phyloP scores from a whole-genome alignment of 1,140 invertebrate species.

The Aphis craccivora region DNA sequence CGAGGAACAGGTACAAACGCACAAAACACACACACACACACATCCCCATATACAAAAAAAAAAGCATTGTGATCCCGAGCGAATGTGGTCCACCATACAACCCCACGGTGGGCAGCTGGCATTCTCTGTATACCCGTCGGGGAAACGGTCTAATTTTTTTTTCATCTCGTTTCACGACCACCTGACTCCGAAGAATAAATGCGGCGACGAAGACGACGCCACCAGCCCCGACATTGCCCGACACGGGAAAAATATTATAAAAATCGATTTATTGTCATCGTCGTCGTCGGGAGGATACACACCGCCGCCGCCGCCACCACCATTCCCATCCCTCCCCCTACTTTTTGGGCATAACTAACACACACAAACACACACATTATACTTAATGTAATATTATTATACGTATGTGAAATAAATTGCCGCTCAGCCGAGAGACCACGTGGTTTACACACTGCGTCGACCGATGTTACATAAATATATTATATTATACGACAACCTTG shows the following conservation, averaged over 20 bases:
- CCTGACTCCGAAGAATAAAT: slow-evolving; percentile 15
- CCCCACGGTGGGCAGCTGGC: slow-evolving; percentile 55
- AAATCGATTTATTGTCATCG: slow-evolving; percentile 5
- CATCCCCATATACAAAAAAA: neutral
- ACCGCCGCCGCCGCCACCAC: neutral
- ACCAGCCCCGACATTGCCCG: neutral
- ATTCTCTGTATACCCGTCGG: slow-evolving; percentile 31
- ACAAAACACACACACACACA: neutral
- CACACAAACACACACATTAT: neutral
- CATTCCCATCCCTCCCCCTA: too few species aligned
- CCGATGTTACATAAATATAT: neutral
- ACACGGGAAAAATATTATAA: slow-evolving; percentile 10
- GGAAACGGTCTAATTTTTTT: slow-evolving; percentile 55
- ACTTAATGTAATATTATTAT: neutral
- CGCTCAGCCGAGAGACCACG: neutral
- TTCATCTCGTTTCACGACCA: slow-evolving; percentile 44
- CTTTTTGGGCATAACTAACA: neutral
- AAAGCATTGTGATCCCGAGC: slow-evolving; percentile 53
- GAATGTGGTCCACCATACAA: slow-evolving; percentile 57
- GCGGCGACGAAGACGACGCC: neutral
- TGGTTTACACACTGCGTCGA: slow-evolving; percentile 31
- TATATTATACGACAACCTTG: slow-evolving; percentile 39
- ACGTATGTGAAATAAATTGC: neutral
- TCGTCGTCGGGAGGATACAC: neutral
- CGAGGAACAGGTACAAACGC: slow-evolving; percentile 21